These are phyloP conservation scores for Chionodraco myersi DNA, from an alignment of 2,113 vertebrate species.

Conservation along the genomic window DNA sequence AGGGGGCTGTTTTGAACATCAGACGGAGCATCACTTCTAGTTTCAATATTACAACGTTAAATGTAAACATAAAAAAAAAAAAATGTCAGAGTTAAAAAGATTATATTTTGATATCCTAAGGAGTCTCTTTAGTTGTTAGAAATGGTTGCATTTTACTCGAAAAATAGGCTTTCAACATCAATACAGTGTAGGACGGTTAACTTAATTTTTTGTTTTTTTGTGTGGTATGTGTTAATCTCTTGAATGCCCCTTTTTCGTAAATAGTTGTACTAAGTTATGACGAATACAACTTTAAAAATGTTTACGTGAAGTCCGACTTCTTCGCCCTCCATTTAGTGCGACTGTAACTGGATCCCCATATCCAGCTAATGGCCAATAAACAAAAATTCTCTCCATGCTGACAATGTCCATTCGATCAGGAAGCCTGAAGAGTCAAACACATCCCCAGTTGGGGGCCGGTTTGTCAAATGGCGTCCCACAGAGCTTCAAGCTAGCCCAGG, in stretches of 20 bases:
- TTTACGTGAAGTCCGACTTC: neutral
- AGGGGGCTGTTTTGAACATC: neutral
- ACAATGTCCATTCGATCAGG: constrained; percentile 88
- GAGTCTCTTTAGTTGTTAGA: neutral
- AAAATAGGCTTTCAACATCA: neutral
- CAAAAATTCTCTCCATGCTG: constrained; percentile 68
- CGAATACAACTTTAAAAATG: constrained; percentile 4
- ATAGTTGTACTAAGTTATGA: neutral
- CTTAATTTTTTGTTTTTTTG: neutral
- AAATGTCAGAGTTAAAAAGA: neutral
- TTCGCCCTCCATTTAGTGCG: neutral
- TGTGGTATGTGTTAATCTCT: neutral
- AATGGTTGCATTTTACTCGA: neutral
- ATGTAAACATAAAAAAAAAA: neutral
- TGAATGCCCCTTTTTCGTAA: neutral
- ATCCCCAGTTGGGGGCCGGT: constrained; percentile 84
- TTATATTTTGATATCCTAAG: neutral
- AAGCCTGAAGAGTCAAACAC: constrained; percentile 89
- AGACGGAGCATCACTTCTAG: neutral
- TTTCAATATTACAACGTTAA: constrained; percentile 1
- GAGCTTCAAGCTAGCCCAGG: constrained; percentile 71
- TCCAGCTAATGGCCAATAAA: constrained; percentile 43
- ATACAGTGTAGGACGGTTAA: neutral
- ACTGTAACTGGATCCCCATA: constrained; percentile 7
- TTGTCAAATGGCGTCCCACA: constrained; percentile 76